Evolutionary conservation across 2,113 vertebrate species (phyloP).

Genomic region (Myotis lucifugus): DNA sequence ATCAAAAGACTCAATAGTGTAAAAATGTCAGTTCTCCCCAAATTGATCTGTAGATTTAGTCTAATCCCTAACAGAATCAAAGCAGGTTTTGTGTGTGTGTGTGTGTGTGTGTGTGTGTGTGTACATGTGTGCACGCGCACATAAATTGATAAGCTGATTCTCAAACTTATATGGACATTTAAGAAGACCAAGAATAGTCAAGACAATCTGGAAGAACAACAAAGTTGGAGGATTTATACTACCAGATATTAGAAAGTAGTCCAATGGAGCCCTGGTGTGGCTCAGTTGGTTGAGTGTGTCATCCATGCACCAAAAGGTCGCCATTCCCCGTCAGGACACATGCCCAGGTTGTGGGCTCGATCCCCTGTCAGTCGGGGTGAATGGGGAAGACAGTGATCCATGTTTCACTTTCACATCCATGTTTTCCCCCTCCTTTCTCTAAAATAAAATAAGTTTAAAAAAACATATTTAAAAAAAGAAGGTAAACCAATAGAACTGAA

Average conservation of each 20-base stretch:
- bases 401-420: neutral
- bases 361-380: neutral
- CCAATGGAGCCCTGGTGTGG: neutral
- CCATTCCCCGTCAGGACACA: neutral
- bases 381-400: neutral
- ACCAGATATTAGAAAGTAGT: neutral
- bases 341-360: neutral
- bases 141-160: neutral
- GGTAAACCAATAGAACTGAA: neutral
- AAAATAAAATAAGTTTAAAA: neutral
- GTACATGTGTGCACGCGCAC: too few species aligned
- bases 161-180: constrained; percentile 34
- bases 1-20: neutral
- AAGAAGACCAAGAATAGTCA: neutral
- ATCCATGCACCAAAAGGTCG: neutral
- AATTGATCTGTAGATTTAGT: neutral
- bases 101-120: neutral
- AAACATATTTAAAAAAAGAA: neutral
- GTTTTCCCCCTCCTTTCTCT: neutral
- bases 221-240: neutral
- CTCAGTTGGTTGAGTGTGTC: neutral
- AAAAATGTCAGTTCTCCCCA: neutral
- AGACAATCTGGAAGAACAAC: neutral
- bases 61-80: neutral
- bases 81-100: neutral